Percentiles rank a stretch among this genome's conserved stretches.
phyloP scores from a whole-genome alignment of 2,797 vertebrate species.

The Neosilurus mollespiculum region DNA sequence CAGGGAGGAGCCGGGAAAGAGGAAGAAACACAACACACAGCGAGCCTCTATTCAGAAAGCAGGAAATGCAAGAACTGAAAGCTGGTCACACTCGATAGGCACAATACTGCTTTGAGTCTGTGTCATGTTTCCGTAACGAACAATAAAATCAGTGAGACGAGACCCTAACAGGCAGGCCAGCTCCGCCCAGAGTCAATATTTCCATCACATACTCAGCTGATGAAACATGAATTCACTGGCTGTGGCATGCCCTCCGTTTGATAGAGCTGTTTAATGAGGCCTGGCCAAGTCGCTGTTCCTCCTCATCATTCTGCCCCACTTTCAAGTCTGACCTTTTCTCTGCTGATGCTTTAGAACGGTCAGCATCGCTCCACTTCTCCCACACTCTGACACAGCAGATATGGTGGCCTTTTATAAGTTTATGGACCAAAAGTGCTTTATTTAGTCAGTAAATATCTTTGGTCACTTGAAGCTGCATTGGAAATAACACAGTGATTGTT shows the following conservation, averaged over 20 bases:
- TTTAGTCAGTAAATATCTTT: neutral
- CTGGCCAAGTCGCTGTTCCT: slow-evolving; percentile 34
- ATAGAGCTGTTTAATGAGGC: slow-evolving; percentile 51
- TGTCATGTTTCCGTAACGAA: slow-evolving; percentile 6
- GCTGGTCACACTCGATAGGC: neutral
- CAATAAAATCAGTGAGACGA: slow-evolving; percentile 10
- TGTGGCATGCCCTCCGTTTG: slow-evolving; percentile 14
- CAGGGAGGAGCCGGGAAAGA: slow-evolving; percentile 37
- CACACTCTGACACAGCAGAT: slow-evolving; percentile 23
- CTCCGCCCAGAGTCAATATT: slow-evolving; percentile 1
- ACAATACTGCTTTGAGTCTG: slow-evolving; percentile 4
- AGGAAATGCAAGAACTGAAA: slow-evolving; percentile 12
- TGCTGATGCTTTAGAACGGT: slow-evolving; percentile 39
- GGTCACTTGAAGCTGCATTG: neutral
- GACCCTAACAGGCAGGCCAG: neutral
- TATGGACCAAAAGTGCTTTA: slow-evolving; percentile 17
- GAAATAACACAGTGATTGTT: neutral
- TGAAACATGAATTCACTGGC: slow-evolving; percentile 17
- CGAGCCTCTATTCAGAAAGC: slow-evolving; percentile 2
- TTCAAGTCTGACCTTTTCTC: slow-evolving; percentile 50
- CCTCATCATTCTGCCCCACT: slow-evolving; percentile 44
- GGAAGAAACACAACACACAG: slow-evolving; percentile 25
- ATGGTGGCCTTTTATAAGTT: slow-evolving; percentile 13
- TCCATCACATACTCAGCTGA: slow-evolving; percentile 32
- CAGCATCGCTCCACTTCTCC: slow-evolving; percentile 30